A percentile compares a stretch with the other conserved stretches of the same genome.
phyloP scores from a whole-genome alignment of 2,797 vertebrate species.

The Zalophus californianus region DNA sequence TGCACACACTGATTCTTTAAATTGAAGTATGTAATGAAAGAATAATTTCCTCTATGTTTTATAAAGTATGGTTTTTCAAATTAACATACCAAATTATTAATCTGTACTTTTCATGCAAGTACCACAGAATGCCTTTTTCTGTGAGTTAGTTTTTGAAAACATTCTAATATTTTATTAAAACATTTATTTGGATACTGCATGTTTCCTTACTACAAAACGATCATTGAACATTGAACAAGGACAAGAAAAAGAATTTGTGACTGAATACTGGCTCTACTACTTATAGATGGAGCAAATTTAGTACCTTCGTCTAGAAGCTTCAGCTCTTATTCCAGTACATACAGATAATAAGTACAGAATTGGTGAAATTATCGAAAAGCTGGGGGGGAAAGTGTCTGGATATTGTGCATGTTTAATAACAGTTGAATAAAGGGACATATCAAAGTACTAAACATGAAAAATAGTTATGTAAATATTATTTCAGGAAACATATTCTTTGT shows the following conservation, averaged over 20 bases:
- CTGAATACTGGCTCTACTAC: background rate
- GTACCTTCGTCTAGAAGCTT: background rate
- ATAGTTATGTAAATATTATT: background rate
- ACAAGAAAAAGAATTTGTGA: background rate
- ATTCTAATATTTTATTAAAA: background rate
- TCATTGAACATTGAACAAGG: background rate
- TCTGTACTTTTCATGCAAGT: background rate
- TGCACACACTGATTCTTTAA: background rate
- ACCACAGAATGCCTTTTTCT: background rate
- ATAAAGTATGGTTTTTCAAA: background rate
- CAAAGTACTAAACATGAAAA: background rate
- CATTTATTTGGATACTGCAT: background rate
- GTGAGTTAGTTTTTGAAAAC: background rate
- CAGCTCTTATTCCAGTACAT: background rate
- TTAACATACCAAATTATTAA: background rate
- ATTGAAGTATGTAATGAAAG: background rate
- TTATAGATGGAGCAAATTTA: background rate
- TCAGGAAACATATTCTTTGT: background rate
- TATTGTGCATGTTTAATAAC: background rate
- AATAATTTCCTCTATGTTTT: background rate
- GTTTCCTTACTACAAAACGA: background rate
- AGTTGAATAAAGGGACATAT: background rate
- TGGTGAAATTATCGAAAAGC: background rate
- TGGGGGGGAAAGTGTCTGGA: background rate
- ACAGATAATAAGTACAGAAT: background rate